phyloP scores from a whole-genome alignment of 1,140 invertebrate genomes.

The Calephelis virginiensis region DNA sequence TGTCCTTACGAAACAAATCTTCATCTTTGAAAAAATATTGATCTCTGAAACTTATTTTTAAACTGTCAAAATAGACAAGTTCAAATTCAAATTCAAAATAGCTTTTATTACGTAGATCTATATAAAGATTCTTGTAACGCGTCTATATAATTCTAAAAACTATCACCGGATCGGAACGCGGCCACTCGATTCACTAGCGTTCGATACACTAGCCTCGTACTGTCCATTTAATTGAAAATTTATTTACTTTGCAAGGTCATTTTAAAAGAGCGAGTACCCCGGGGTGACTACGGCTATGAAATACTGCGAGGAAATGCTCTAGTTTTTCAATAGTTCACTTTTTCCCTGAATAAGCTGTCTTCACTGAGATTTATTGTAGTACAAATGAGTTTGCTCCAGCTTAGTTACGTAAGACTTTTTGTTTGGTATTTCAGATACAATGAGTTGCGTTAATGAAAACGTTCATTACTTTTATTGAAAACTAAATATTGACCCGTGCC shows the following conservation, averaged over 20 bases:
- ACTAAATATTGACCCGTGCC: no score
- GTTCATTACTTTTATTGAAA: neutral
- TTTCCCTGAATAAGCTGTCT: constrained; percentile 30
- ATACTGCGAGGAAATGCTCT: constrained; percentile 19
- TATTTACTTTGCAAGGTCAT: constrained; percentile 10
- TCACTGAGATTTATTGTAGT: constrained; percentile 32
- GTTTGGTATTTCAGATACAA: constrained; percentile 14
- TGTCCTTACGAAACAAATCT: no score
- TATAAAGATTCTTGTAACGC: no score
- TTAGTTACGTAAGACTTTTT: constrained; percentile 16
- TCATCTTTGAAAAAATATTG: no score
- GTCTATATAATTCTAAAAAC: no score
- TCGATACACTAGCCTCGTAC: neutral
- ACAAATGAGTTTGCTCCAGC: constrained; percentile 27
- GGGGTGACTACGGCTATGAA: constrained; percentile 12
- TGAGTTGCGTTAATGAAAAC: constrained; percentile 13
- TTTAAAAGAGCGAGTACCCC: neutral
- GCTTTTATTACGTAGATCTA: no score
- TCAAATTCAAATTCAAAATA: no score
- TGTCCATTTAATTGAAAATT: neutral
- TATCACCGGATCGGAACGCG: no score
- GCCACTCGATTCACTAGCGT: no score
- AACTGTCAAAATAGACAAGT: no score
- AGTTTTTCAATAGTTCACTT: constrained; percentile 31
- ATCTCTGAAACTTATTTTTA: no score